A percentile compares a stretch with the other conserved stretches of the same genome.
Evolutionary conservation across 2,888 invertebrate species (phyloP).

Genomic region (Stratiomys singularior): DNA sequence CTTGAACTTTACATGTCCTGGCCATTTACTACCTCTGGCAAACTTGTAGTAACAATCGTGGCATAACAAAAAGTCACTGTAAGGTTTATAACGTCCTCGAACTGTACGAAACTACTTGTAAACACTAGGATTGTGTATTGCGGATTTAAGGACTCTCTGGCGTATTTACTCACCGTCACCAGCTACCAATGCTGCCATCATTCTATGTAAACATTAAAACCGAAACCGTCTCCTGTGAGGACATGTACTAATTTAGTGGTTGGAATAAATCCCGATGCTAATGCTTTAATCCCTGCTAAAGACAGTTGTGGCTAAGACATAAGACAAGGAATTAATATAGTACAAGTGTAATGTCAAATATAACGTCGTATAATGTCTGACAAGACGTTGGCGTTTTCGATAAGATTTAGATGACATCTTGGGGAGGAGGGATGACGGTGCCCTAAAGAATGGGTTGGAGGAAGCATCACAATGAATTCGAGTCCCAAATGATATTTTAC

Average conservation of each 20-base stretch:
- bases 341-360: slow-evolving; percentile 37
- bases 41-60: slow-evolving; percentile 4
- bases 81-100: background rate
- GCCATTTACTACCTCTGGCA: slow-evolving; percentile 20
- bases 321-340: slow-evolving; percentile 39
- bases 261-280: slow-evolving; percentile 21
- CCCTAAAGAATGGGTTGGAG: background rate
- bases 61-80: background rate
- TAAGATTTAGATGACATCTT: background rate
- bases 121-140: background rate
- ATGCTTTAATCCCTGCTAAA: slow-evolving; percentile 44
- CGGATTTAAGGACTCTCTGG: background rate
- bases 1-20: slow-evolving; percentile 29
- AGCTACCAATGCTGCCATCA: too few species aligned
- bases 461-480: background rate
- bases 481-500: background rate
- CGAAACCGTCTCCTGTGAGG: background rate
- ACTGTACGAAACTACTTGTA: background rate
- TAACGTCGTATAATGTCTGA: slow-evolving; percentile 13
- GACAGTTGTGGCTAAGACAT: slow-evolving; percentile 41
- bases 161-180: background rate
- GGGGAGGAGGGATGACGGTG: too few species aligned
- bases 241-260: slow-evolving; percentile 41
- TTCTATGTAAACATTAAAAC: background rate
- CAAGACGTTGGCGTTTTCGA: background rate